These are phyloP conservation scores for Mastomys coucha DNA, from an alignment of 2,113 vertebrate genomes.

Conservation along the genomic window DNA sequence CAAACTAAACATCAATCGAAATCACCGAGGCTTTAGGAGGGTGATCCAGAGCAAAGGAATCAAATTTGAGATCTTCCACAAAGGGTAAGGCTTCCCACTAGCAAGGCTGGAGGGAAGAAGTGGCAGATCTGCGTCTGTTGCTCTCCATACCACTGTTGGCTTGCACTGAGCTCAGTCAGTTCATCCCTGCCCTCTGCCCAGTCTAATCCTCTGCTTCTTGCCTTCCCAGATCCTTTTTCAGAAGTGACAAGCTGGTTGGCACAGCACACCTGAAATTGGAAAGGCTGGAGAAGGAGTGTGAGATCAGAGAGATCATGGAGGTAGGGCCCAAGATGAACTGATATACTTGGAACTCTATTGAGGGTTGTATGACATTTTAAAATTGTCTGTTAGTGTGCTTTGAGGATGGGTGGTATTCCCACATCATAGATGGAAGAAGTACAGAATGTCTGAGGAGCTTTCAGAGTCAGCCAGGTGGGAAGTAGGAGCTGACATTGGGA, in stretches of 20 bases:
- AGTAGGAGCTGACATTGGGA: background rate
- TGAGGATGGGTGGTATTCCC: background rate
- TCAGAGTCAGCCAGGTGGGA: background rate
- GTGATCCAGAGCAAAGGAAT: conserved; percentile 94
- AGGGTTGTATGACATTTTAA: conserved; percentile 23
- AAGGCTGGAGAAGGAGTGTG: conserved; percentile 94
- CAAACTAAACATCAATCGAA: conserved; percentile 95
- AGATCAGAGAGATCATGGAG: conserved; percentile 97
- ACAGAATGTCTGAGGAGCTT: background rate
- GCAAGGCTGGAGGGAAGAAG: background rate
- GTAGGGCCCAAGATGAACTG: conserved; percentile 79
- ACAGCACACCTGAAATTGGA: conserved; percentile 95
- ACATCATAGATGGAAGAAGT: background rate
- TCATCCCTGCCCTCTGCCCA: background rate
- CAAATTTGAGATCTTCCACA: conserved; percentile 97
- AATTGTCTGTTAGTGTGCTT: background rate
- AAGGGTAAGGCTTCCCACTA: conserved; percentile 90
- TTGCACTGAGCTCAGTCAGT: background rate
- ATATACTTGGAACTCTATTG: background rate
- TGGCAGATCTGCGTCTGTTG: background rate
- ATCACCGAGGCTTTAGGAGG: conserved; percentile 94
- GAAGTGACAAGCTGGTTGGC: conserved; percentile 96
- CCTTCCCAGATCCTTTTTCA: conserved; percentile 93
- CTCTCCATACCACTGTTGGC: background rate
- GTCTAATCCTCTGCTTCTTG: conserved; percentile 14